phyloP scores from a whole-genome alignment of 1,140 invertebrate species.

The Drosophila eugracilis region DNA sequence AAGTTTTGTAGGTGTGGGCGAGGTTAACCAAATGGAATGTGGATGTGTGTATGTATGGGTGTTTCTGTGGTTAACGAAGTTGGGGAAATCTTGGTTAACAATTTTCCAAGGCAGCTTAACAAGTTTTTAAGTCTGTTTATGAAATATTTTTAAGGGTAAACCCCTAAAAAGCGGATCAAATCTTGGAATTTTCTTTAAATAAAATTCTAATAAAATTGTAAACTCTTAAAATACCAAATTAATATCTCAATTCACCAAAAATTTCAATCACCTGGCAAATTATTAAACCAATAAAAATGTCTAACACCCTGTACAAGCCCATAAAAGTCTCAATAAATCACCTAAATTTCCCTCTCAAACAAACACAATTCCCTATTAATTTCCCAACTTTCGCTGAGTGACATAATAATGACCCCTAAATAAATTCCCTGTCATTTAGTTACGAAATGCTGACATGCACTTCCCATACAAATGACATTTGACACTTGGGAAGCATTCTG shows the following conservation, averaged over 20 bases:
- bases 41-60: slow-evolving; percentile 2
- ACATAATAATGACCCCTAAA: slow-evolving; percentile 1
- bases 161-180: neutral
- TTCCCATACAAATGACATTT: slow-evolving; percentile 14
- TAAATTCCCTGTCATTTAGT: neutral
- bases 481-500: slow-evolving; percentile 15
- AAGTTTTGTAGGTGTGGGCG: slow-evolving; percentile 28
- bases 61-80: neutral
- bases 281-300: too few species aligned
- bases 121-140: neutral
- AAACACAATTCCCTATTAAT: too few species aligned
- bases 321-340: neutral
- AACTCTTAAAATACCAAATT: too few species aligned
- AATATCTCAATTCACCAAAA: too few species aligned
- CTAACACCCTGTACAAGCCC: too few species aligned
- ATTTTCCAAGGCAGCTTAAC: too few species aligned
- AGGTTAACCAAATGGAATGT: slow-evolving; percentile 16
- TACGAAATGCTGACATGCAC: slow-evolving; percentile 13
- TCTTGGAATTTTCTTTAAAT: too few species aligned
- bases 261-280: too few species aligned
- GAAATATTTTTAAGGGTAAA: too few species aligned
- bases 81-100: neutral
- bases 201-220: too few species aligned
- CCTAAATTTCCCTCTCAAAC: too few species aligned
- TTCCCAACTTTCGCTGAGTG: neutral